These are phyloP conservation scores for Eupithecia exiguata DNA, from an alignment of 2,888 invertebrate genomes.

Conservation along the genomic window DNA sequence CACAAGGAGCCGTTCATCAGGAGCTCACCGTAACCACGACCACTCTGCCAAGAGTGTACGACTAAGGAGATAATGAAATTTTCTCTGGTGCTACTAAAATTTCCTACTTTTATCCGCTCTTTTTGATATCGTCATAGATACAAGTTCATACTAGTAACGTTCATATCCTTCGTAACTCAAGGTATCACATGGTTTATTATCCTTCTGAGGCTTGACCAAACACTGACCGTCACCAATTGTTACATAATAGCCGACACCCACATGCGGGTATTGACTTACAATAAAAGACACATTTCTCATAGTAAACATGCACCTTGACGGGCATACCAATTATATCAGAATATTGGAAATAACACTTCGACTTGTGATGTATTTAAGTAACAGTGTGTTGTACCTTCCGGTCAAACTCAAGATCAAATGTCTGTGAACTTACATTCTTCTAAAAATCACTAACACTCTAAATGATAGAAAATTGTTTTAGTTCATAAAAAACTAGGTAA, in stretches of 20 bases:
- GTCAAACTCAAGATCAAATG: not conserved
- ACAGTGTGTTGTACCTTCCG: not conserved
- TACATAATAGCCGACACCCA: constrained; percentile 71
- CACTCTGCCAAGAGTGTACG: not conserved
- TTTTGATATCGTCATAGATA: not conserved
- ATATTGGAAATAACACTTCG: not conserved
- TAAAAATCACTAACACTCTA: too few species aligned
- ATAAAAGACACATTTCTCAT: constrained; percentile 81
- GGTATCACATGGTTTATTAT: not conserved
- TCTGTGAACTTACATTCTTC: not conserved
- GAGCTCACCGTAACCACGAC: not conserved
- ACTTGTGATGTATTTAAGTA: not conserved
- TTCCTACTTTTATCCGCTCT: not conserved
- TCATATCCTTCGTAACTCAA: not conserved
- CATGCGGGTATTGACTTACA: constrained; percentile 82
- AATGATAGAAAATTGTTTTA: too few species aligned
- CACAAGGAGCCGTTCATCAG: not conserved
- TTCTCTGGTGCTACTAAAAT: not conserved
- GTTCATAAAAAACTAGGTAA: too few species aligned
- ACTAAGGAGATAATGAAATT: not conserved
- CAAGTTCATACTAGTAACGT: not conserved
- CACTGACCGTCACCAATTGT: constrained; percentile 62
- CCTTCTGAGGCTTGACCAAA: constrained; percentile 50
- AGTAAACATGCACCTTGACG: constrained; percentile 66
- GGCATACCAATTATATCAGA: constrained; percentile 38